Evolutionary conservation across 2,113 vertebrate genomes (phyloP).

Genomic region (Dipodomys spectabilis): DNA sequence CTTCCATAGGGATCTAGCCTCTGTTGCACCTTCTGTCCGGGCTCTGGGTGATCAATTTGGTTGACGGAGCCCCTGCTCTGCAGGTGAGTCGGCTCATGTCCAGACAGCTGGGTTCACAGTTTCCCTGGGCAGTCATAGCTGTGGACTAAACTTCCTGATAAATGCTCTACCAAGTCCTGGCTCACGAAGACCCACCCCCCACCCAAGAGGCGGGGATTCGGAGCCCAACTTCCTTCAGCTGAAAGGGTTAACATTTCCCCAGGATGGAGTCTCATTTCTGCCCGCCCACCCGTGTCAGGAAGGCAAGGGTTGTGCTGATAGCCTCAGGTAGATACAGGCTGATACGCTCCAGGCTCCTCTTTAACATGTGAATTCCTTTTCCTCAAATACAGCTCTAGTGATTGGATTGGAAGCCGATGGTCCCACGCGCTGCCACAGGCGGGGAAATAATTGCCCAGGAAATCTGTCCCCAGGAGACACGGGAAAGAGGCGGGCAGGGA

Average conservation of each 20-base stretch:
- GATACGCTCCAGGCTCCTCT: constrained; percentile 67
- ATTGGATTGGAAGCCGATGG: constrained; percentile 78
- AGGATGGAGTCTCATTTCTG: constrained; percentile 73
- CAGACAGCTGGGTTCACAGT: constrained; percentile 38
- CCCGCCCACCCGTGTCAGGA: constrained; percentile 71
- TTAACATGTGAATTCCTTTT: constrained; percentile 82
- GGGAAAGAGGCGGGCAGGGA: background rate
- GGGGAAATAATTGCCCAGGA: constrained; percentile 84
- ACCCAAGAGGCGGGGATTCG: background rate
- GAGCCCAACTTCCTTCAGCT: constrained; percentile 58
- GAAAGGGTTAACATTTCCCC: background rate
- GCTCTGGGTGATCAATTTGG: background rate
- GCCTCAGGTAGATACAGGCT: constrained; percentile 62
- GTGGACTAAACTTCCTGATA: constrained; percentile 58
- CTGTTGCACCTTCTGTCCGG: constrained; percentile 22
- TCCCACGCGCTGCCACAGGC: constrained; percentile 77
- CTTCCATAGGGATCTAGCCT: constrained; percentile 53
- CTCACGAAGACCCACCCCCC: constrained; percentile 44
- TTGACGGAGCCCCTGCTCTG: background rate
- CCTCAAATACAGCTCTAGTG: constrained; percentile 69
- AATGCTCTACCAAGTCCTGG: constrained; percentile 60
- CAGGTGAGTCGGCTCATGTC: background rate
- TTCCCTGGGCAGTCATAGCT: constrained; percentile 50
- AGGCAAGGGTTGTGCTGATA: constrained; percentile 75
- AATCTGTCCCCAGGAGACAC: constrained; percentile 76